phyloP scores from a whole-genome alignment of 2,797 vertebrate species.

The Brotula barbata region DNA sequence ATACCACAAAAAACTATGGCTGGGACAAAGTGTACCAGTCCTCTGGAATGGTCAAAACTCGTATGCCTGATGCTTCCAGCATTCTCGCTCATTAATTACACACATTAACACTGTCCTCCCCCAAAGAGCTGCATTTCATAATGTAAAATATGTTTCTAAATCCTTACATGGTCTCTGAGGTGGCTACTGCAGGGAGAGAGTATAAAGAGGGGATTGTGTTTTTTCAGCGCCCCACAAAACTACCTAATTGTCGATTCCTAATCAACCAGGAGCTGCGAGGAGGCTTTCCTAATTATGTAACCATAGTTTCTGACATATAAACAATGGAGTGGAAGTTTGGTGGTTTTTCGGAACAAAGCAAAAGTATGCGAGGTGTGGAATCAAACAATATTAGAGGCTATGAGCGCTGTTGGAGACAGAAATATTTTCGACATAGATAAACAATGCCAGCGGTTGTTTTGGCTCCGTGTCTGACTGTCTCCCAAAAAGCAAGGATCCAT shows the following conservation, averaged over 20 bases:
- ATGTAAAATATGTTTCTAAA: conserved; percentile 63
- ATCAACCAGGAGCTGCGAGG: conserved; percentile 73
- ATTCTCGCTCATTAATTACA: conserved; percentile 38
- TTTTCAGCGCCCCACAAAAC: conserved; percentile 77
- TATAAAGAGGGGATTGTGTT: conserved; percentile 82
- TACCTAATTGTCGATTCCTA: conserved; percentile 79
- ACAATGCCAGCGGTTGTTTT: conserved; percentile 52
- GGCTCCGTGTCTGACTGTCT: conserved; percentile 30
- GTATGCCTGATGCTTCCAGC: conserved; percentile 34
- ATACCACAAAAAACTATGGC: conserved; percentile 64
- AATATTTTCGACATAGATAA: conserved; percentile 31
- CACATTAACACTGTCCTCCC: conserved; percentile 43
- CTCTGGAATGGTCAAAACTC: conserved; percentile 55
- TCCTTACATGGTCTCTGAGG: conserved; percentile 46
- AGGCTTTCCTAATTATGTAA: conserved; percentile 79
- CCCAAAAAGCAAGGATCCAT: conserved; percentile 37
- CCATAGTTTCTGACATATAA: conserved; percentile 72
- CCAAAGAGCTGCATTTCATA: conserved; percentile 53
- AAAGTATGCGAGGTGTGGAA: conserved; percentile 24
- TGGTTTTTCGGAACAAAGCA: conserved; percentile 35
- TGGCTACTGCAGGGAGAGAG: conserved; percentile 57
- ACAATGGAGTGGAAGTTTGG: conserved; percentile 64
- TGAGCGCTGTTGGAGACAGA: conserved; percentile 3
- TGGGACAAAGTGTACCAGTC: conserved; percentile 74
- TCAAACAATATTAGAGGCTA: neutral